Evolutionary conservation across 2,113 vertebrate genomes (phyloP).

Genomic region (Planiliza haematocheilus): DNA sequence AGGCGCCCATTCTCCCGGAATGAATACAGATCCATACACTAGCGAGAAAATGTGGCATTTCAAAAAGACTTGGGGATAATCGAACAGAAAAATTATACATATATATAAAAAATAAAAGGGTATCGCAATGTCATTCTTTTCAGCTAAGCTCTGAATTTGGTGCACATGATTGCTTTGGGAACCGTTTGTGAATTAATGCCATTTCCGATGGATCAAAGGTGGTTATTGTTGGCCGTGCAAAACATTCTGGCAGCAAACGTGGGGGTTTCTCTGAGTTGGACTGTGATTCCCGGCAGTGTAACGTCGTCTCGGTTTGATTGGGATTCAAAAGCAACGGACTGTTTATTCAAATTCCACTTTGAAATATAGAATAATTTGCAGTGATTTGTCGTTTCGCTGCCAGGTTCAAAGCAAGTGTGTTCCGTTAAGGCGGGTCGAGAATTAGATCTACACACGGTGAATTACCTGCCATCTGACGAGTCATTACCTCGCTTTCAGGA

Average conservation of each 20-base stretch:
- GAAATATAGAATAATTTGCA: slow-evolving; percentile 44
- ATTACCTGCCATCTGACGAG: background rate
- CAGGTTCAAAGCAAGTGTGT: background rate
- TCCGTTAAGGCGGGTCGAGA: slow-evolving; percentile 4
- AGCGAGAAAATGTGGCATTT: slow-evolving; percentile 69
- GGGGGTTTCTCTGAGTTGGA: slow-evolving; percentile 39
- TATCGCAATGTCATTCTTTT: slow-evolving; percentile 61
- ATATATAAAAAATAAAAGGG: slow-evolving; percentile 36
- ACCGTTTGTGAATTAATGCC: slow-evolving; percentile 50
- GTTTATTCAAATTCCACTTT: slow-evolving; percentile 33
- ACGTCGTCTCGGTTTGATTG: slow-evolving; percentile 41
- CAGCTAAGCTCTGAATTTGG: slow-evolving; percentile 55
- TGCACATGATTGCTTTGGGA: slow-evolving; percentile 47
- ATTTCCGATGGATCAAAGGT: slow-evolving; percentile 43
- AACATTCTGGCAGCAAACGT: slow-evolving; percentile 36
- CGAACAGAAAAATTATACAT: slow-evolving; percentile 41
- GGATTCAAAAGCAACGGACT: slow-evolving; percentile 40
- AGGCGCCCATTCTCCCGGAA: slow-evolving; percentile 73
- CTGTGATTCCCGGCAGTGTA: slow-evolving; percentile 29
- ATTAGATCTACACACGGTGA: background rate
- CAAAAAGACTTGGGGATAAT: slow-evolving; percentile 68
- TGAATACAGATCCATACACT: slow-evolving; percentile 71
- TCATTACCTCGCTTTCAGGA: slow-evolving; percentile 5
- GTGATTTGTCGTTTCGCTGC: slow-evolving; percentile 26
- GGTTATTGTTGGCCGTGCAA: slow-evolving; percentile 40